Base-by-base conservation (phyloP, 2,797 vertebrate genomes). In the Phoeniculus purpureus region DNA sequence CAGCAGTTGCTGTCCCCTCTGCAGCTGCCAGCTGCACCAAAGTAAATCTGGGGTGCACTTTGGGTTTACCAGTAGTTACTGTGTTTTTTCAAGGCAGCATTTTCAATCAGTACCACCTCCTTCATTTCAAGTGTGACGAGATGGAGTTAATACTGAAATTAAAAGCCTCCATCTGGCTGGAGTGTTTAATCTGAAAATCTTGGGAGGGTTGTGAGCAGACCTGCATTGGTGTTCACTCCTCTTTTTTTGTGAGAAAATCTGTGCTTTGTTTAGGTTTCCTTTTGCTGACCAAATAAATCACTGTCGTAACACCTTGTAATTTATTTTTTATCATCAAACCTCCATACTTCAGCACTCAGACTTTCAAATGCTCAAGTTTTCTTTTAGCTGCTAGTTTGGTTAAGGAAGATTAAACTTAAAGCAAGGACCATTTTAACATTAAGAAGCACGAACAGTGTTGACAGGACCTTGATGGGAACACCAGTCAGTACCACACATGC, bases 281-380 rank as follows among this genome's bases (percentile, higher is more conserved):
- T 78, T 66, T 89, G 60, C 26, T 87, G 71, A 92, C 32, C 50
- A 66, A 96, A 94, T 96, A 95, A 94, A 95, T 56, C 66, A 7
- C 52, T 23, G 66, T 92, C 6, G 3, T 83, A 83, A 76, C 21
- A 64, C 64, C 26, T 72, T 76, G 58, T 77, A 19, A 31, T 65
- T 65, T 87, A 8, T 59, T 76, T 71, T n/a, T 32, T 11, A 43
- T 50, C 58, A 85, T 37, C 10, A 74, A 80, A 68, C 20, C 37
- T 65, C 18, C 7, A 5, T 74, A 31, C 8, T 82, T 74, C 7
- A 79, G 12, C 19, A 6, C 31, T 47, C 47, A 26, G 18, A 4
- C 74, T 84, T 22, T 91, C 48, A 66, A 11, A 65, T 80, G 18
- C 10, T 59, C 40, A 77, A 82, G 72, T 34, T 80, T 87, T 85